Evolutionary conservation across 2,797 vertebrate species (phyloP).

Genomic region (Myotis daubentonii): DNA sequence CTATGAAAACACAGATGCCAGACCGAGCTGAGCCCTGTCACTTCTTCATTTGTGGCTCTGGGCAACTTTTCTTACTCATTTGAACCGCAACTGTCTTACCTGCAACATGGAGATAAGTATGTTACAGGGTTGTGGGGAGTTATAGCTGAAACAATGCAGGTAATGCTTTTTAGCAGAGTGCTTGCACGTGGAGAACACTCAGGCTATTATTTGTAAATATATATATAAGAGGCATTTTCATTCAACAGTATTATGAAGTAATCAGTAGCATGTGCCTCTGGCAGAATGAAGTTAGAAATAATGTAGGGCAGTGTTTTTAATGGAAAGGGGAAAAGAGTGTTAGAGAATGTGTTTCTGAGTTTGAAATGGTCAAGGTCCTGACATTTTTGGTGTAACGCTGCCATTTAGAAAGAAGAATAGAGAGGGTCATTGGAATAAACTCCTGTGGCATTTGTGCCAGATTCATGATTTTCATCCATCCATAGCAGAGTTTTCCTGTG

Average conservation of each 20-base stretch:
- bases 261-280: background rate
- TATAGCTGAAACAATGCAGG: background rate
- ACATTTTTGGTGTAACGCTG: background rate
- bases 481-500: background rate
- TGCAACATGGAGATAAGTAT: background rate
- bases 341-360: background rate
- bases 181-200: background rate
- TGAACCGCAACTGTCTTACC: background rate
- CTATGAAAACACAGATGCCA: background rate
- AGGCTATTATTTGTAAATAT: conserved; percentile 16
- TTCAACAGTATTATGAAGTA: background rate
- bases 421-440: background rate
- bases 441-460: background rate
- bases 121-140: background rate
- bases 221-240: background rate
- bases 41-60: background rate
- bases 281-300: background rate
- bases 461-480: background rate
- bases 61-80: background rate
- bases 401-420: background rate
- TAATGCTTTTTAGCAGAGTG: background rate
- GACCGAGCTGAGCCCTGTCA: background rate
- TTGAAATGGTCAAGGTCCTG: background rate
- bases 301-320: background rate
- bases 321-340: background rate